Base-by-base conservation (phyloP, 2,797 vertebrate genomes). In the Austrolebias charrua region DNA sequence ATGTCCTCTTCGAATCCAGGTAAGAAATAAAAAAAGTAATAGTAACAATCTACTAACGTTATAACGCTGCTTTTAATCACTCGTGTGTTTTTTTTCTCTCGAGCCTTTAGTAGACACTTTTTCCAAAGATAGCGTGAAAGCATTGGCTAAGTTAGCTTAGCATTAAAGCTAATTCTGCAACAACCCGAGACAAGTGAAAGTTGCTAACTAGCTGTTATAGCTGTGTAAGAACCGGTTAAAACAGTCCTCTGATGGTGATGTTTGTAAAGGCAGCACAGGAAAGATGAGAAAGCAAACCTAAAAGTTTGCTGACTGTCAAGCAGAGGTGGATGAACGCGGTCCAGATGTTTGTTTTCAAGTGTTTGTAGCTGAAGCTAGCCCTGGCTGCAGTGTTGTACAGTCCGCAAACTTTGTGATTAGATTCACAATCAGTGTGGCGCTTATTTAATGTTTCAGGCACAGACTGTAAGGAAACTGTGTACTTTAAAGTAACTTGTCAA, bases 1-100 rank as follows among this genome's bases (percentile, higher is more conserved):
- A 94, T 94, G 92, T 85, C 91, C 51, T 92, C 92, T 71, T 86
- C 90, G 60, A 88, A 92, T 80, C 54, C 86, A 90, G 93, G 93
- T 94, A 92, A 75, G 80, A 67, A 78, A 2, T 11, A 10, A 1
- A 11, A 31, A 82, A 48, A 69, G 24, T 61, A 14, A 14, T 4
- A 1, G 3, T 0, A 12, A 38, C 14, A 1, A 1, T 24, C 16
- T 15, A 24, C 1, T 1, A 9, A 4, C 1, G 0, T 0, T 6
- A 1, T 0, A 1, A 0, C n/a, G 15, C n/a, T 19, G 1, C 20
- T 66, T 45, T 52, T 42, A 2, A 0, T 43, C 11, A 6, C 8
- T 28, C 60, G 0, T 8, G 1, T 3, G 10, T 3, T 15, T 46
- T 15, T 46, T 71, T 68, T 49, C 0, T 42, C 0, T 62, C 5